These are phyloP conservation scores for Lasioglossum oenotherae DNA, from an alignment of 2,888 invertebrate genomes.

Conservation along the genomic window DNA sequence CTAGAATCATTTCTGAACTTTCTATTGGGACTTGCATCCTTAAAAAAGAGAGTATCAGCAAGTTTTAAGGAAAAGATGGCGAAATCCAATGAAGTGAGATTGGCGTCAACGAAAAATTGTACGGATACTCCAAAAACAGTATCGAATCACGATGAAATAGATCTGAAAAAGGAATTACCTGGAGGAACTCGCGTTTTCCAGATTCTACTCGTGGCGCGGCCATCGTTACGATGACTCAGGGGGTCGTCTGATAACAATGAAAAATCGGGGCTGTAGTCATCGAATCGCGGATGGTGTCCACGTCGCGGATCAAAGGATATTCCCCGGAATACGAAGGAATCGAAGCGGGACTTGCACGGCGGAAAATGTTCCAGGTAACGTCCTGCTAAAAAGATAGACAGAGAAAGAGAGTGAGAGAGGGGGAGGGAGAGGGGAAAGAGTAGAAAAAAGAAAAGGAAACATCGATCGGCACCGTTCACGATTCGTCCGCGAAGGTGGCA, in stretches of 20 bases:
- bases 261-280: slow-evolving; percentile 15
- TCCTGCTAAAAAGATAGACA: slow-evolving; percentile 33
- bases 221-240: not conserved
- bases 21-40: not conserved
- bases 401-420: not conserved
- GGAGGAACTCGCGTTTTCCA: not conserved
- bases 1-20: not conserved
- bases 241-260: not conserved
- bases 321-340: slow-evolving; percentile 29
- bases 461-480: slow-evolving; percentile 80
- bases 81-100: no score
- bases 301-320: slow-evolving; percentile 19
- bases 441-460: slow-evolving; percentile 56
- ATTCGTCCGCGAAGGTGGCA: slow-evolving; percentile 79
- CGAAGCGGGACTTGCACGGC: not conserved
- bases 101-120: no score
- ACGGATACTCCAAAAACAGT: not conserved
- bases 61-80: not conserved
- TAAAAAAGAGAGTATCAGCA: not conserved
- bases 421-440: not conserved
- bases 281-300: slow-evolving; percentile 4
- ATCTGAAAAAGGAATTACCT: slow-evolving; percentile 30
- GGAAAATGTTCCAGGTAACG: slow-evolving; percentile 21
- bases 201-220: not conserved
- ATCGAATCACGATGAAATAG: not conserved